Evolutionary conservation across 2,113 vertebrate genomes (phyloP).

Genomic region (Psammodynastes pulverulentus): DNA sequence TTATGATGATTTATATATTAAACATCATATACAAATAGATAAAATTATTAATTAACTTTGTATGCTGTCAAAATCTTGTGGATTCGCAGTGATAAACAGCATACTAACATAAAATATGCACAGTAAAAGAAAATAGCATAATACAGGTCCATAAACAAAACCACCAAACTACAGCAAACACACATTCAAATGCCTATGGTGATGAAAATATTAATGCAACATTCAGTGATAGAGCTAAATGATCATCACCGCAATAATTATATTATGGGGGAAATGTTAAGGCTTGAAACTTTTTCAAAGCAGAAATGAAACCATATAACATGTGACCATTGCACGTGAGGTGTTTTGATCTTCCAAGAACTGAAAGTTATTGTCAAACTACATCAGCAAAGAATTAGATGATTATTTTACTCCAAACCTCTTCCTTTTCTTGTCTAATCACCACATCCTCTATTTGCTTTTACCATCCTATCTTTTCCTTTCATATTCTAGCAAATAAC

Average conservation of each 20-base stretch:
- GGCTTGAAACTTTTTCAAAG: background rate
- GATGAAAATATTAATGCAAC: background rate
- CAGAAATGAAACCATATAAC: background rate
- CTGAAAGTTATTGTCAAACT: background rate
- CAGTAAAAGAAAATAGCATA: background rate
- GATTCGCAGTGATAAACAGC: background rate
- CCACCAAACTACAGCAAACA: background rate
- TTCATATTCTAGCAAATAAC: background rate
- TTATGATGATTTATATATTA: background rate
- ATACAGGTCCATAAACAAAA: background rate
- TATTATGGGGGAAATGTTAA: background rate
- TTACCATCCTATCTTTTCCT: background rate
- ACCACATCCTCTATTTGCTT: background rate
- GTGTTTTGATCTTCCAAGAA: background rate
- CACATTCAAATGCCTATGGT: background rate
- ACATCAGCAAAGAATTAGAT: background rate
- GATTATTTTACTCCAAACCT: background rate
- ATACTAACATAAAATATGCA: background rate
- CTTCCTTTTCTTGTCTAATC: background rate
- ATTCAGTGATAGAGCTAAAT: background rate
- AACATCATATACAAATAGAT: background rate
- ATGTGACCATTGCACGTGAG: background rate
- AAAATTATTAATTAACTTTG: background rate
- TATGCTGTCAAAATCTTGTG: background rate
- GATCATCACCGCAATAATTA: background rate